Evolutionary conservation across 92 coral and sea anemone species (phyloP), one percentile per base, ranked within the genome.

Genomic region (Phymanthus crucifer): DNA sequence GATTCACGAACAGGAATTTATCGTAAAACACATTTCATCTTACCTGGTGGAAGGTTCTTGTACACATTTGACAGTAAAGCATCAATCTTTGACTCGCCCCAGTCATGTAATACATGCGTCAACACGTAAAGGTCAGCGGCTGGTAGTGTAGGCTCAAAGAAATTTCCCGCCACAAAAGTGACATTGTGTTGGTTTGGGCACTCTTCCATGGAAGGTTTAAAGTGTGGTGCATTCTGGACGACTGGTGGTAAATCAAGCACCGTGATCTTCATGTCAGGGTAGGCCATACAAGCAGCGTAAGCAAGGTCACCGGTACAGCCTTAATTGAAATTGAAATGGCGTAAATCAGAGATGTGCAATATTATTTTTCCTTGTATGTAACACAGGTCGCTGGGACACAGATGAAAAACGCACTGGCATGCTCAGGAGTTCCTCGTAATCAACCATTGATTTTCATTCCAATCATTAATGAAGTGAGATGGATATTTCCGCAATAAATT

Each of bases 231-330:
- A 78, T 81, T 77, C 31, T 83, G 70, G 29, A 85, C 86, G 14
- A 92, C 94, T n/a, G 80, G 84, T 56, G 87, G 94, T 18, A 90
- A 50, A 21, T 92, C 97, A n/a, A 88, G 78, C 24, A 90, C 94
- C 52, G 89, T 92, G 77, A 89, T 87, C 76, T 84, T 82, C 97
- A 90, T 89, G 75, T 92, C 74, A 19, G 97, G 97, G 83, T 90
- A 90, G 83, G 83, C 79, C 19, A 71, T 86, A 52, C 91, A 76
- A n/a, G 90, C 85, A 14, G 94, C 86, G 78, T 90, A 90, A 4
- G 94, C 90, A 58, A 91, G 12, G 37, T 78, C 69, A 18, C 93
- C 92, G 7, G 84, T 80, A 61, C 86, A 74, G 34, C 96, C 96
- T 91, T 80, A 21, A 9, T 26, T 56, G 4, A 34, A 16, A 57